Evolutionary conservation across 2,888 invertebrate genomes (phyloP).

Genomic region (Lithophane socia): DNA sequence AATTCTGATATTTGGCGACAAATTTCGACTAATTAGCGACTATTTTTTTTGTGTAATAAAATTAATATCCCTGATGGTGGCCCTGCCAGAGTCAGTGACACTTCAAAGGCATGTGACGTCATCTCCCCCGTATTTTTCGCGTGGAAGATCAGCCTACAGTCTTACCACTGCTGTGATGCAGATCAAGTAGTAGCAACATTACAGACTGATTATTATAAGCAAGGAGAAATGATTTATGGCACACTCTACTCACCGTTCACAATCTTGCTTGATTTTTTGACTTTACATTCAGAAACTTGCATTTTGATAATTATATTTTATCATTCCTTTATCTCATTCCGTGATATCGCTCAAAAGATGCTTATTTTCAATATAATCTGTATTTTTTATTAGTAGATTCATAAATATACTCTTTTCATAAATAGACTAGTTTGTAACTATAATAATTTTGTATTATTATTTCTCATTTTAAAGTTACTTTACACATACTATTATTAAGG

Average conservation of each 20-base stretch:
- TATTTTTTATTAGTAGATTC: background rate
- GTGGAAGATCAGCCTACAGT: too few relatives aligned
- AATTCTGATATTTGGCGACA: too few relatives aligned
- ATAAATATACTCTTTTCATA: background rate
- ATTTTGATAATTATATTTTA: slow-evolving; percentile 22
- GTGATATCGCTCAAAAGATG: slow-evolving; percentile 34
- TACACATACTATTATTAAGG: slow-evolving; percentile 6
- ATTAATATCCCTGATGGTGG: too few relatives aligned
- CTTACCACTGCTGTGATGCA: too few relatives aligned
- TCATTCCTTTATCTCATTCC: slow-evolving; percentile 34
- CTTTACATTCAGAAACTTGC: slow-evolving; percentile 1
- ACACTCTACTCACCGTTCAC: background rate
- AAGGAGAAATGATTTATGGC: background rate
- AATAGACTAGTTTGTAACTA: background rate
- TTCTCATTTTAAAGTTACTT: background rate
- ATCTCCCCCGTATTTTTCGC: too few relatives aligned
- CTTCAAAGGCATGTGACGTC: too few relatives aligned
- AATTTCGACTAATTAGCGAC: too few relatives aligned
- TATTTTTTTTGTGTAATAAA: too few relatives aligned
- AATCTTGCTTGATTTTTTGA: background rate
- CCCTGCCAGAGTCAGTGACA: too few relatives aligned
- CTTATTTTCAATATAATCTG: background rate
- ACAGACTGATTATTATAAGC: background rate
- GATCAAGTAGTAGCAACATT: too few relatives aligned
- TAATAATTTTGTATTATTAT: slow-evolving; percentile 5